Base-by-base conservation (phyloP, 2,113 vertebrate genomes). In the Aegotheles bennettii region DNA sequence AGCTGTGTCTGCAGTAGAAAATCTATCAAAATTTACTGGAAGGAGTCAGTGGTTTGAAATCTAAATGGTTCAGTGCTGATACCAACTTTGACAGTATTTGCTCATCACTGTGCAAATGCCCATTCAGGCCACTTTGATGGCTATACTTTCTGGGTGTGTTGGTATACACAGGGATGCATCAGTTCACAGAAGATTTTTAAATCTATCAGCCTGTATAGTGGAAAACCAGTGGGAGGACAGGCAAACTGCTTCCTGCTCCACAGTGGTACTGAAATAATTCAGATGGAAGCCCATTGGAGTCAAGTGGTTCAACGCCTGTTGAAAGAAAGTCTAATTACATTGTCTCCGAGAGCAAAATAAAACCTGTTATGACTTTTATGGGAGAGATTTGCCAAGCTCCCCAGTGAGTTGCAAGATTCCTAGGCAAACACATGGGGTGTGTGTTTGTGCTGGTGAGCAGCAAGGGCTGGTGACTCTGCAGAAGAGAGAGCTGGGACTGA, bases 111-210 rank as follows among this genome's bases (percentile, higher is more conserved):
- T 82, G 40, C 68, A 40, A 71, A 21, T 51, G 45, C 63, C 17
- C 0, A 0, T 43, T 86, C 16, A 16, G 7, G 48, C 31, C 2
- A 1, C 68, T 83, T 79, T 64, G 33, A 43, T 57, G 40, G 10
- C 43, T 82, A 1, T 82, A 2, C 4, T 70, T 81, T 75, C 50
- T 75, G 70, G 21, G 48, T 85, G 38, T 36, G 33, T 69, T 71
- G 63, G 43, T 82, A 65, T 71, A 60, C 31, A 18, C 63, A 40
- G 71, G 67, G 53, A 24, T 60, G 18, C 50, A n/a, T 43, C 47
- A 20, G n/a, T 68, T 90, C 67, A 31, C 48, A 75, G 11, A 24
- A 84, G 36, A 61, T 83, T 90, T 69, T 73, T n/a, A 90, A 88
- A 56, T 64, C 67, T 75, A 4, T 84, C 48, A 79, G 43, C 28